Base-by-base conservation (phyloP, 2,113 vertebrate genomes). In the Istiophorus platypterus region DNA sequence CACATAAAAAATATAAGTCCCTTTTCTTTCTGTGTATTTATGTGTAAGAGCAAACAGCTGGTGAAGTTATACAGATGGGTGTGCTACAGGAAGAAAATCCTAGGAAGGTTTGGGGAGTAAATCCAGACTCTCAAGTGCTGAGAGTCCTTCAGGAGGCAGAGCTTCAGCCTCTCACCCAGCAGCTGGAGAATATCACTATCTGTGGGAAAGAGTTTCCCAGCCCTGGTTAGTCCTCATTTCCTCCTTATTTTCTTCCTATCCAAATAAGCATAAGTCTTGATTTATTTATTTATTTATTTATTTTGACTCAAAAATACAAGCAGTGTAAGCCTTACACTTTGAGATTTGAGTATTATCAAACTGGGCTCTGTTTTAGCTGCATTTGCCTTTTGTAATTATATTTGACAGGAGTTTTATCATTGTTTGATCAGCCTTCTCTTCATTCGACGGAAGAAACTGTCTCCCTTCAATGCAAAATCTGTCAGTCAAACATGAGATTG, bases 111-210 rank as follows among this genome's bases (percentile, higher is more conserved):
- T 98, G 97, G 97, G 95, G 95, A 17, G 95, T 89, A 86, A 96
- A 92, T 80, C 96, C 96, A 20, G 95, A 95, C 66, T 93, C 96
- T 59, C 96, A 95, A 42, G 95, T 98, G 82, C 82, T 99, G 42
- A 96, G 92, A 84, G 91, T 97, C 49, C 95, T 99, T 5, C 96
- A 96, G 82, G 96, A 97, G 92, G 97, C 96, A 27, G 95, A 98
- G 74, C 94, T 97, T 71, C 97, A 97, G 85, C 94, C 96, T 27
- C 95, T 97, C 78, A 97, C 96, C 0, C 96, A 96, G 86, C 76
- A 94, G 18, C 87, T 97, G n/a, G 95, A 95, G 80, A 93, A 91
- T 0, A 69, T 85, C 78, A 88, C 91, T 58, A 34, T 87, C 78
- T 67, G 67, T 56, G 84, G 82, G 17, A 61, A 78, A 1, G 61